Conservation (phyloP, 2,113 vertebrate genomes). For the Microcebus jonahi region DNA sequence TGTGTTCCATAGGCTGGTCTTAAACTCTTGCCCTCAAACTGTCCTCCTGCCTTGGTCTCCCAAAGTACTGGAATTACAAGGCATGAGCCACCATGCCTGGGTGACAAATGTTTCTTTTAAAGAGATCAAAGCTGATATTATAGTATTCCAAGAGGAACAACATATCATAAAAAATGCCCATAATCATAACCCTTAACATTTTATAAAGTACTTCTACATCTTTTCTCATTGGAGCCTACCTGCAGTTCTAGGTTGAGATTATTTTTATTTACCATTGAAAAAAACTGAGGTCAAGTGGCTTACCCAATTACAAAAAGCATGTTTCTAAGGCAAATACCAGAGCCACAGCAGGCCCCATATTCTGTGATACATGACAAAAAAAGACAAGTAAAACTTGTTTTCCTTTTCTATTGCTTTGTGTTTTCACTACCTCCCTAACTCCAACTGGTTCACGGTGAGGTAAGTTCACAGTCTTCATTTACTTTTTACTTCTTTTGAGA, state of each 20-base stretch:
- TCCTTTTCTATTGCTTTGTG: neutral
- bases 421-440: neutral
- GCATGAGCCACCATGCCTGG: too few relatives aligned
- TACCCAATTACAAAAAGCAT: constrained; percentile 27
- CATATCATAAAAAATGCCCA: neutral
- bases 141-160: neutral
- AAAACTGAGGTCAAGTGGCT: neutral
- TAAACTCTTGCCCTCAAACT: too few relatives aligned
- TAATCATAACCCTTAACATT: neutral
- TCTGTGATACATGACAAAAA: neutral
- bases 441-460: neutral
- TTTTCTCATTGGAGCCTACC: neutral
- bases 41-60: too few relatives aligned
- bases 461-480: constrained; percentile 11
- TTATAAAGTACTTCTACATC: neutral
- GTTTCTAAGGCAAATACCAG: constrained; percentile 35
- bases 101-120: neutral
- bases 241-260: neutral
- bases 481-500: constrained; percentile 30
- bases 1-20: too few relatives aligned
- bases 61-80: too few relatives aligned
- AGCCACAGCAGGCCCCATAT: neutral
- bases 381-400: neutral
- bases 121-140: neutral
- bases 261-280: constrained; percentile 60